These are phyloP conservation scores for Caenorhabditis doughertyi DNA, from an alignment of 2,888 invertebrate genomes.

Conservation along the genomic window DNA sequence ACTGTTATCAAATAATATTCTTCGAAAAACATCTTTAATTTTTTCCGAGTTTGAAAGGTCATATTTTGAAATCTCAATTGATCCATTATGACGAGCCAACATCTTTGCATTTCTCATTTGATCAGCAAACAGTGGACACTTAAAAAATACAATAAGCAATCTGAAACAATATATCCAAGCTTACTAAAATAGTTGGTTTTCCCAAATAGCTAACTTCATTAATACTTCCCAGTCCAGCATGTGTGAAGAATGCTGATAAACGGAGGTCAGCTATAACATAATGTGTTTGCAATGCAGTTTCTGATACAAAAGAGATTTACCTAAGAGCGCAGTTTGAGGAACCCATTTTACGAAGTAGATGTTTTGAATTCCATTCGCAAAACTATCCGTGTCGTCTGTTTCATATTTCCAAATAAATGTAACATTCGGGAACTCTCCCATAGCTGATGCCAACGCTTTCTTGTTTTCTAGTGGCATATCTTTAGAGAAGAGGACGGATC, in stretches of 20 bases:
- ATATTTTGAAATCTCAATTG: slow-evolving; percentile 57
- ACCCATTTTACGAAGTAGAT: slow-evolving; percentile 71
- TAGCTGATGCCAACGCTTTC: slow-evolving; percentile 37
- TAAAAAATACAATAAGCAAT: not conserved
- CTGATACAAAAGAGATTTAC: slow-evolving; percentile 1
- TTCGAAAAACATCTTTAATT: slow-evolving; percentile 19
- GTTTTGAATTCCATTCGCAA: slow-evolving; percentile 62
- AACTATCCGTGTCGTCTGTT: slow-evolving; percentile 40
- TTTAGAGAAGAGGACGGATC: slow-evolving; percentile 47
- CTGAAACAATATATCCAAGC: not conserved
- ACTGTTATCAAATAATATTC: slow-evolving; percentile 52
- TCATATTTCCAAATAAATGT: slow-evolving; percentile 75
- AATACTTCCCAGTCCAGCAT: slow-evolving; percentile 59
- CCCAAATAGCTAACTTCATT: slow-evolving; percentile 61
- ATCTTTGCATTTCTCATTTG: slow-evolving; percentile 66
- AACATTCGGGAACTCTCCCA: slow-evolving; percentile 58
- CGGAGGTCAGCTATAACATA: slow-evolving; percentile 34
- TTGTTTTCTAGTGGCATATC: slow-evolving; percentile 47
- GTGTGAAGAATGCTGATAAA: slow-evolving; percentile 54
- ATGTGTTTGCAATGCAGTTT: not conserved
- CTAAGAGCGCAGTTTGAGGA: slow-evolving; percentile 73
- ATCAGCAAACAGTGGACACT: slow-evolving; percentile 68
- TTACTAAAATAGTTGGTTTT: slow-evolving; percentile 49
- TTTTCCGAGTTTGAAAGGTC: slow-evolving; percentile 32
- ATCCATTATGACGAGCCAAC: slow-evolving; percentile 55